Evolutionary conservation across 1,140 invertebrate species (phyloP), one percentile per base, ranked within the genome.

Genomic region (Sarcophaga peregrina): DNA sequence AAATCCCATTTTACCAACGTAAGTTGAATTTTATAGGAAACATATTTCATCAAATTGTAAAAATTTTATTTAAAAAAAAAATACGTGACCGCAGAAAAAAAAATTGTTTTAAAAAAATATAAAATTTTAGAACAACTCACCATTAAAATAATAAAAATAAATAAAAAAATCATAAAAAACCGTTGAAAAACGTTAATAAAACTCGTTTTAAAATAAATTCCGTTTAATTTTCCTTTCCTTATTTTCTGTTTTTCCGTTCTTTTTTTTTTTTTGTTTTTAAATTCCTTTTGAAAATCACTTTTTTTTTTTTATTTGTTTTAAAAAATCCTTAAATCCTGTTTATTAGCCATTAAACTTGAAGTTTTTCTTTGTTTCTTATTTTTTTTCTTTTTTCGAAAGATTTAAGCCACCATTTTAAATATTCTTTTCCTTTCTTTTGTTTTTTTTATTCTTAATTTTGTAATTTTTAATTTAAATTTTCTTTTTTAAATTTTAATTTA

Each of bases 111-210:
- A 75, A 75, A 75, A 75, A 46, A 15, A 75, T 11, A 45, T 46
- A 46, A 46, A 75, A 75, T 25, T 25, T 25, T 11, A 1, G 7
- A n/a, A n/a, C 0, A 25, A 52, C 75, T 78, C 50, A 78, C 75
- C 75, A 52, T 78, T 78, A 78, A 78, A 78, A 78, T 20, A 8
- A 78, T 50, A 50, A 48, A 78, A 78, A 78, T 25, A 52, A 78
- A 52, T 20, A 17, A 11, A n/a, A 78, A 78, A 78, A 50, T 78
- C 75, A 78, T 78, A 78, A 78, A 78, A 78, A 50, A 50, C 11
- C 20, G 3, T 76, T 15, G n/a, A 76, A 76, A 15, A 47, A 76
- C 5, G 9, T 74, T 48, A 0, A 68, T 68, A 68, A 25, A 68
- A 68, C 3, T 20, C 17, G 20, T 68, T 68, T 7, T 11, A 72